Percentiles rank a stretch among this genome's conserved stretches.
Evolutionary conservation across 2,888 invertebrate genomes (phyloP).

Genomic region (Monochamus alternatus): DNA sequence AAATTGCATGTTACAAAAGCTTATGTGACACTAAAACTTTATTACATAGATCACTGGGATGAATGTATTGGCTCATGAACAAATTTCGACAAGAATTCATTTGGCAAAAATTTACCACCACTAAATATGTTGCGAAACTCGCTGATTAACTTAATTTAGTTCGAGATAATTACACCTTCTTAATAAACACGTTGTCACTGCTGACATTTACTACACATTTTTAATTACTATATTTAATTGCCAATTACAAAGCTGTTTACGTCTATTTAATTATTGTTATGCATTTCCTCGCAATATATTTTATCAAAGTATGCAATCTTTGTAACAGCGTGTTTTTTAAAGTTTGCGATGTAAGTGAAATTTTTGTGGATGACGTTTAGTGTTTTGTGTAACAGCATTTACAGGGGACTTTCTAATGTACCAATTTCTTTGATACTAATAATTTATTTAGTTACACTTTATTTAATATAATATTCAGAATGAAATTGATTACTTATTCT

Average conservation of each 20-base stretch:
- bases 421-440: too few relatives aligned
- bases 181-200: neutral
- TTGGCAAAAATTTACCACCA: neutral
- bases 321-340: neutral
- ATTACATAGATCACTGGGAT: too few relatives aligned
- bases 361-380: neutral
- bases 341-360: neutral
- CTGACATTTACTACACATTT: slow-evolving; percentile 6
- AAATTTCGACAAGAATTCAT: too few relatives aligned
- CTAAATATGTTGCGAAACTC: neutral
- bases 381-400: too few relatives aligned
- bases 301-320: neutral
- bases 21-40: too few relatives aligned
- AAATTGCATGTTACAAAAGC: too few relatives aligned
- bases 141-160: neutral
- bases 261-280: neutral
- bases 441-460: too few relatives aligned
- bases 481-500: too few relatives aligned
- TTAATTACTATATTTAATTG: neutral
- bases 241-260: slow-evolving; percentile 9
- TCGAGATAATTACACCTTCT: neutral
- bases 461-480: too few relatives aligned
- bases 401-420: too few relatives aligned
- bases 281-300: neutral
- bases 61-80: too few relatives aligned